Evolutionary conservation across 2,888 invertebrate species (phyloP).

Genomic region (Harpalus rufipes): DNA sequence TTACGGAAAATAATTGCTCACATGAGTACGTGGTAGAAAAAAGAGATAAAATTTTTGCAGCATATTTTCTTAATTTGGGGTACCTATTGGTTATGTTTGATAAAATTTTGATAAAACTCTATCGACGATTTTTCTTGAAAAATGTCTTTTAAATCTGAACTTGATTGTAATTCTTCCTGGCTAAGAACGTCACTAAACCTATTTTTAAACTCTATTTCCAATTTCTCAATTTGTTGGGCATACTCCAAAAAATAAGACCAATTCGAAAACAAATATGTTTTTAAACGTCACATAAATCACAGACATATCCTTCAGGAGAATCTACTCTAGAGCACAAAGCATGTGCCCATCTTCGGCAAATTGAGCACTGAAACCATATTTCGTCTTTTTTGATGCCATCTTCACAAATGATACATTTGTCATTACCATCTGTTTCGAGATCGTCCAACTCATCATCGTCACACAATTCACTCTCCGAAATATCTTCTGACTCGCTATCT

Average conservation of each 20-base stretch:
- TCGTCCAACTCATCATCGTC: constrained; percentile 47
- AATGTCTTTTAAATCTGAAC: too few species aligned
- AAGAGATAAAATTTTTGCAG: too few species aligned
- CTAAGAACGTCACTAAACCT: too few species aligned
- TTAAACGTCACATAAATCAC: constrained; percentile 39
- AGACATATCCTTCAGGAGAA: constrained; percentile 68
- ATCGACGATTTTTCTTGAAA: too few species aligned
- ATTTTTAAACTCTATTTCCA: too few species aligned
- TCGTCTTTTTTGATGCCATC: constrained; percentile 66
- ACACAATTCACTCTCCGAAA: constrained; percentile 24
- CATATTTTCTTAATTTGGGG: too few species aligned
- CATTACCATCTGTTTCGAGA: constrained; percentile 38
- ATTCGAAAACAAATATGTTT: constrained; percentile 36
- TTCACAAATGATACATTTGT: constrained; percentile 45
- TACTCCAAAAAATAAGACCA: not conserved
- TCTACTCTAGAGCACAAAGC: constrained; percentile 70
- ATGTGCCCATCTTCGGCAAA: constrained; percentile 70
- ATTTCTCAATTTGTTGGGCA: too few species aligned
- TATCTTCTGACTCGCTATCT: constrained; percentile 56
- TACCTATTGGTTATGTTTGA: too few species aligned
- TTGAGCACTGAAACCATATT: constrained; percentile 69
- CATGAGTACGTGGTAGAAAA: too few species aligned
- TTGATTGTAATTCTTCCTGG: too few species aligned
- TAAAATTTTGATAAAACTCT: too few species aligned
- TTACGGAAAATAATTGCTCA: too few species aligned